These are phyloP conservation scores for Hyaena hyaena DNA, from an alignment of 2,113 vertebrate genomes.

Conservation along the genomic window DNA sequence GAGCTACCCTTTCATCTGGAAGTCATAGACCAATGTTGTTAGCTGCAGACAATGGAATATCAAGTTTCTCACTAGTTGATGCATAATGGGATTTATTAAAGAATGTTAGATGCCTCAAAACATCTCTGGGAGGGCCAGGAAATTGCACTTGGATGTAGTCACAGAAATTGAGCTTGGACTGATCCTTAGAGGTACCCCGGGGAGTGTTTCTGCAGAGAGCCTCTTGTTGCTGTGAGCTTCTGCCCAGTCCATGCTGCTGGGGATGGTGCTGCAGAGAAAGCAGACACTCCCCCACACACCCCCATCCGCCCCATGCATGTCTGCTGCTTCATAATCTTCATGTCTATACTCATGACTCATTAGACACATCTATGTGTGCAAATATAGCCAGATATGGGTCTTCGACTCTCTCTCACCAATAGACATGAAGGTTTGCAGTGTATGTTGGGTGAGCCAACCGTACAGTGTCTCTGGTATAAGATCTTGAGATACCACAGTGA, in stretches of 20 bases:
- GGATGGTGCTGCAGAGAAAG: not conserved
- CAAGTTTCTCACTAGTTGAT: not conserved
- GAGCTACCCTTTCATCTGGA: not conserved
- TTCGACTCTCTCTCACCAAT: not conserved
- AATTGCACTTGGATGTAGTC: not conserved
- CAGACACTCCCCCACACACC: not conserved
- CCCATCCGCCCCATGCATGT: too few relatives aligned
- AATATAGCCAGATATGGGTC: not conserved
- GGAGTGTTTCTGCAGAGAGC: rapidly evolving
- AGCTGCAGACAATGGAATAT: not conserved
- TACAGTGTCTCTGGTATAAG: not conserved
- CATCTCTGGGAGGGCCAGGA: not conserved
- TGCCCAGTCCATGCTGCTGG: too few relatives aligned
- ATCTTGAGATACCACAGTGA: not conserved
- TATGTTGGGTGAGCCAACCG: rapidly evolving
- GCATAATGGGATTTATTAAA: not conserved
- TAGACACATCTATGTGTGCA: not conserved
- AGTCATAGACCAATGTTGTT: not conserved
- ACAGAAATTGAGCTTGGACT: not conserved
- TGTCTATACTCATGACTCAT: rapidly evolving
- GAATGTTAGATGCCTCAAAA: not conserved
- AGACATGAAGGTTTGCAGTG: not conserved
- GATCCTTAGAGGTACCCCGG: rapidly evolving
- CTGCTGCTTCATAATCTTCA: not conserved
- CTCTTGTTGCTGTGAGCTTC: rapidly evolving